These are phyloP conservation scores for Mirza zaza DNA, from an alignment of 2,113 vertebrate species.

Conservation along the genomic window DNA sequence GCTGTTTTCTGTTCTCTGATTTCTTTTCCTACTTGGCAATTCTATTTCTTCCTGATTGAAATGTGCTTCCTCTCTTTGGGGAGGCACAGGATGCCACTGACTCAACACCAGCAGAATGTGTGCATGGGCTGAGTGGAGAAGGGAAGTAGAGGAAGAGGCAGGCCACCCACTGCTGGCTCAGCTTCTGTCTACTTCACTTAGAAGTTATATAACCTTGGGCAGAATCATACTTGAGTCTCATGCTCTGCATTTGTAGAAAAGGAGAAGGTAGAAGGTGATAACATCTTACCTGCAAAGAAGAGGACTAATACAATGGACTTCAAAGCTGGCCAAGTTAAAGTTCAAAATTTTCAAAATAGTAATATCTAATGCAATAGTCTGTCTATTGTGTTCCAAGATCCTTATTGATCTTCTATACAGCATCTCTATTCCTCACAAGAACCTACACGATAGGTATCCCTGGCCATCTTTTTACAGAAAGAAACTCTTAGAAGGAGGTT, in stretches of 20 bases:
- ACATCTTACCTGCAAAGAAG: neutral
- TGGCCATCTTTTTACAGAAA: neutral
- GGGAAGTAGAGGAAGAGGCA: neutral
- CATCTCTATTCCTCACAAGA: neutral
- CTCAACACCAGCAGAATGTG: neutral
- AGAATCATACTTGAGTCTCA: neutral
- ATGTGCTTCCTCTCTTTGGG: slow-evolving; percentile 44
- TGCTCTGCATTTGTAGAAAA: neutral
- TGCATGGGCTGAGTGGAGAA: neutral
- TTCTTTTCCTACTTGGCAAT: slow-evolving; percentile 30
- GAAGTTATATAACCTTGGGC: neutral
- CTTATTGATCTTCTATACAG: neutral
- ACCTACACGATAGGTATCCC: neutral
- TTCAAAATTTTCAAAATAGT: neutral
- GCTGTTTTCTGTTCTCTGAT: slow-evolving; percentile 10
- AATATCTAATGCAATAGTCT: neutral
- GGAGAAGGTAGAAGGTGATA: neutral
- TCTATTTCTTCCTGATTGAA: slow-evolving; percentile 51
- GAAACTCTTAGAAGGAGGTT: neutral
- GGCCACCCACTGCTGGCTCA: neutral
- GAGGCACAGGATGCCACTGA: slow-evolving; percentile 38
- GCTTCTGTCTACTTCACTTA: neutral
- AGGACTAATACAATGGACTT: neutral
- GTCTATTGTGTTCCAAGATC: neutral
- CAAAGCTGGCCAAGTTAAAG: neutral